Evolutionary conservation across 2,888 invertebrate species (phyloP).

Genomic region (Volucella inanis): DNA sequence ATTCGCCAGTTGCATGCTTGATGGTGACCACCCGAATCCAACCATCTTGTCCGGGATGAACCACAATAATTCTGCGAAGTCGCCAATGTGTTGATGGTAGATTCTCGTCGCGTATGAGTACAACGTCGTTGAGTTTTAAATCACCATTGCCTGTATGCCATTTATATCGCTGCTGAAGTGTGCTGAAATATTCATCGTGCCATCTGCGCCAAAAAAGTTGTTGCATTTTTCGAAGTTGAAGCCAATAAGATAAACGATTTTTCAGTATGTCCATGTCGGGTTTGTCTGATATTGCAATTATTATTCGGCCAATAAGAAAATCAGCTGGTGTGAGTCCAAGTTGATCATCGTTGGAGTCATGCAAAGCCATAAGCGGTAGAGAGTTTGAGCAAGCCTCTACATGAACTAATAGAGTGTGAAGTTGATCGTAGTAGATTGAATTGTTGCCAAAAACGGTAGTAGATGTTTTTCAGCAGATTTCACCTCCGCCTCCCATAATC

Average conservation of each 20-base stretch:
- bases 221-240: slow-evolving; percentile 4
- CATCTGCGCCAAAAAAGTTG: slow-evolving; percentile 22
- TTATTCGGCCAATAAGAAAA: slow-evolving; percentile 16
- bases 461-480: slow-evolving; percentile 26
- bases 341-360: too few species aligned
- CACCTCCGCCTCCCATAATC: slow-evolving; percentile 35
- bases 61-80: too few species aligned
- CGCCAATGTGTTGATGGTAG: too few species aligned
- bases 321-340: too few species aligned
- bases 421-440: slow-evolving; percentile 22
- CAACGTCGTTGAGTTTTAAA: too few species aligned
- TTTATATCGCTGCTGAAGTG: slow-evolving; percentile 15
- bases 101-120: too few species aligned
- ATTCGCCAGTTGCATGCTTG: too few species aligned
- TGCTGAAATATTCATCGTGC: slow-evolving; percentile 11
- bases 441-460: slow-evolving; percentile 13
- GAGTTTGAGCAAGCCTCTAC: slow-evolving; percentile 16
- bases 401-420: slow-evolving; percentile 22
- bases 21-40: too few species aligned
- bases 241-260: slow-evolving; percentile 28
- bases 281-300: too few species aligned
- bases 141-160: too few species aligned
- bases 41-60: too few species aligned
- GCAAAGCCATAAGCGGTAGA: slow-evolving; percentile 23
- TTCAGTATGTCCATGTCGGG: neutral